A percentile compares a stretch with the other conserved stretches of the same genome.
Conservation (phyloP, 2,113 vertebrate species). For the Hyla sarda region DNA sequence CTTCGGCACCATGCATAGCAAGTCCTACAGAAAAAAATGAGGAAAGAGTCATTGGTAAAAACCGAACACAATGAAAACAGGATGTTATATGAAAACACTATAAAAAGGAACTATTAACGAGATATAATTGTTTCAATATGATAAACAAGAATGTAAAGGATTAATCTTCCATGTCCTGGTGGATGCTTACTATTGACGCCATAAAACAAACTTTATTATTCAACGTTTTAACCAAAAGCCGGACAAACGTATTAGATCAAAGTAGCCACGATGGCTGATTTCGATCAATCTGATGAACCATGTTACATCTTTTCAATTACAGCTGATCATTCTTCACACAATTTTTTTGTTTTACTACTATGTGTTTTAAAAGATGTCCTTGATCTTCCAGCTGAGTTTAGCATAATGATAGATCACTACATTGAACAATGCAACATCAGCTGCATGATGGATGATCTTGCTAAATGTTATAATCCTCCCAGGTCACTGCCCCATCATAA, state of each 20-base stretch:
- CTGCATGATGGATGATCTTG: no score
- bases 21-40: constrained; percentile 82
- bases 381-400: no score
- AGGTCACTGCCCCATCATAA: no score
- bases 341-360: no score
- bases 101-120: background rate
- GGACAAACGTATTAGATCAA: background rate
- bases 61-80: background rate
- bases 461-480: no score
- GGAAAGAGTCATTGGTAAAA: constrained; percentile 11
- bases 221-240: background rate
- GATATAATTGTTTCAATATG: background rate
- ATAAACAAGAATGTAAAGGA: background rate
- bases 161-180: background rate
- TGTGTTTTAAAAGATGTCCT: no score
- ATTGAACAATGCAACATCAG: no score
- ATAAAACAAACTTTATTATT: background rate
- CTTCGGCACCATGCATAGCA: constrained; percentile 92
- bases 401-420: no score
- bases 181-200: background rate
- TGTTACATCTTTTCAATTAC: no score
- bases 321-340: no score
- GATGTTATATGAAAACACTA: background rate
- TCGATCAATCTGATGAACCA: no score
- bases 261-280: background rate